These are phyloP conservation scores for Drosophila fungiperda DNA, from an alignment of 2,888 invertebrate genomes.

Conservation along the genomic window DNA sequence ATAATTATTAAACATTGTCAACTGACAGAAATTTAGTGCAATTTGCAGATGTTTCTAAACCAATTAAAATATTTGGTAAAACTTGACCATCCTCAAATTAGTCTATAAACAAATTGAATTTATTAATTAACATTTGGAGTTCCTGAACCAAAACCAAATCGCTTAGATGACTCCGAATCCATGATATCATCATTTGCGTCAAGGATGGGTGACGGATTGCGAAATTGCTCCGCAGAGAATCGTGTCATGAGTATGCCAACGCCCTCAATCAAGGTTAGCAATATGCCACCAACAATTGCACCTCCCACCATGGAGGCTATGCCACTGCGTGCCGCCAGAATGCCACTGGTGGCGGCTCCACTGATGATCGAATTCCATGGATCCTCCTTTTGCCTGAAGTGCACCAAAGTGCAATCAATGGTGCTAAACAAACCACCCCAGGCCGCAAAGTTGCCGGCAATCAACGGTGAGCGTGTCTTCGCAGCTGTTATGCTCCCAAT, in stretches of 20 bases:
- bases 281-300: slow-evolving; percentile 63
- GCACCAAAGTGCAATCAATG: slow-evolving; percentile 66
- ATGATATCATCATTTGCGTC: slow-evolving; percentile 29
- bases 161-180: slow-evolving; percentile 27
- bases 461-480: slow-evolving; percentile 58
- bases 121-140: slow-evolving; percentile 52
- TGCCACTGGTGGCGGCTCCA: slow-evolving; percentile 69
- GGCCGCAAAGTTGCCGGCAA: slow-evolving; percentile 69
- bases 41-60: not conserved
- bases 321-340: slow-evolving; percentile 63
- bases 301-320: slow-evolving; percentile 68
- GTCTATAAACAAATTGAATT: slow-evolving; percentile 29
- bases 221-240: slow-evolving; percentile 64
- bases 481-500: slow-evolving; percentile 57
- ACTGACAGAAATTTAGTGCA: not conserved
- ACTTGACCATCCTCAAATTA: not conserved
- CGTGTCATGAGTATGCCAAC: slow-evolving; percentile 65
- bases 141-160: slow-evolving; percentile 40
- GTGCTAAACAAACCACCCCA: slow-evolving; percentile 69
- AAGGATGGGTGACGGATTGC: slow-evolving; percentile 37
- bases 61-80: slow-evolving; percentile 3
- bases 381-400: slow-evolving; percentile 66
- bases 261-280: slow-evolving; percentile 63
- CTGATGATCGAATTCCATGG: slow-evolving; percentile 75
- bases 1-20: not conserved